These are phyloP conservation scores for Autographa pulchrina DNA, from an alignment of 2,888 invertebrate genomes.

Conservation along the genomic window DNA sequence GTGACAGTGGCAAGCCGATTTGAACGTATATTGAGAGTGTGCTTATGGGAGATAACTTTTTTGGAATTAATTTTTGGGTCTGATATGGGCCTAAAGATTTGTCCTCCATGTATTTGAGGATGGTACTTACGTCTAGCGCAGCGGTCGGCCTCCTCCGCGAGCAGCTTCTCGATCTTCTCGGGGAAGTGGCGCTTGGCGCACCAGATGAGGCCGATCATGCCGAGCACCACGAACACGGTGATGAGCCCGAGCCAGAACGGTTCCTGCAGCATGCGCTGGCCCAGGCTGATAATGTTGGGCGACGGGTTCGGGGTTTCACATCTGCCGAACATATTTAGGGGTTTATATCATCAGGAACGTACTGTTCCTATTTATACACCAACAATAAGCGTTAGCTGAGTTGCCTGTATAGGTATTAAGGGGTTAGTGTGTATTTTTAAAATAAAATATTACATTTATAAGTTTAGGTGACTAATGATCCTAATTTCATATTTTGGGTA, in stretches of 20 bases:
- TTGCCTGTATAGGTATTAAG: too few species aligned
- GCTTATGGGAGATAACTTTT: constrained; percentile 56
- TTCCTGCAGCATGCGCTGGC: constrained; percentile 95
- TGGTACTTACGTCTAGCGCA: constrained; percentile 91
- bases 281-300: constrained; percentile 88
- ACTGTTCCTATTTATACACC: too few species aligned
- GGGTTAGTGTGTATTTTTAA: too few species aligned
- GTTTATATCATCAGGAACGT: background rate
- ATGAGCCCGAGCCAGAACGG: constrained; percentile 97
- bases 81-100: constrained; percentile 75
- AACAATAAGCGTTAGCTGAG: too few species aligned
- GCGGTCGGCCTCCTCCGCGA: constrained; percentile 94
- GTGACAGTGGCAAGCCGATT: constrained; percentile 67
- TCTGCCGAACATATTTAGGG: constrained; percentile 79
- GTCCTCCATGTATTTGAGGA: constrained; percentile 65
- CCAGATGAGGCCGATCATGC: constrained; percentile 94
- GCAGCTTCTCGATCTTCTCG: constrained; percentile 94
- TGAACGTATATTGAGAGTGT: constrained; percentile 63
- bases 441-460: too few species aligned
- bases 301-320: constrained; percentile 92
- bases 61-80: constrained; percentile 54
- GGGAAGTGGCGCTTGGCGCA: constrained; percentile 96
- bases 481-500: too few species aligned
- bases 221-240: constrained; percentile 94
- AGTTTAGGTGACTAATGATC: too few species aligned